Base-by-base conservation (phyloP, 2,888 invertebrate species). In the Calameuta idolon region DNA sequence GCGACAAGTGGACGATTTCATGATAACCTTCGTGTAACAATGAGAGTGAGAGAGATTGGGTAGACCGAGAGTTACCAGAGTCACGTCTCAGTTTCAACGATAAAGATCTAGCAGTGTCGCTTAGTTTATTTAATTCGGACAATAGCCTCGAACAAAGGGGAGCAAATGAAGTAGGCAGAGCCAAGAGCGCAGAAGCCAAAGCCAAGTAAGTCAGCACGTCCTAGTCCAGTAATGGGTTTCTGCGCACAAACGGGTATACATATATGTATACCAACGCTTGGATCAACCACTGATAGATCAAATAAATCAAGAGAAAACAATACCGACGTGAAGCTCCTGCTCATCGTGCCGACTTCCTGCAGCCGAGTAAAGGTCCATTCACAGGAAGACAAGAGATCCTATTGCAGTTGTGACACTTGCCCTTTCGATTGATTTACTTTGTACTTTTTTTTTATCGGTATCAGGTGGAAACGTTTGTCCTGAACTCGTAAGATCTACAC, bases 141-240 rank as follows among this genome's bases (percentile, higher is more conserved):
- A 75, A 76, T 75, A 77, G 79, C 76, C 73, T 75, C 69, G 68
- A 77, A 76, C 76, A 71, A 81, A 79, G 79, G 80, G 75, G n/a
- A 76, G 74, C 55, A 76, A 80, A 71, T 81, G 85, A 81, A 84
- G 83, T 81, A 83, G 68, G 35, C 34, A 34, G 9, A 34, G 23
- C 76, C 34, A 78, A 23, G 78, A 34, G 34, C 23, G 34, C 12
- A 37, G 31, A 15, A 55, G 3, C 55, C 33, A 69, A 76, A 68
- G 69, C 31, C 71, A 71, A 71, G 71, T 71, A 71, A 31, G 71
- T 71, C 31, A 31, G 71, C 12, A 71, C 71, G 71, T 71, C 31
- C 23, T 71, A 71, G 15, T 71, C 12, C 34, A 34, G 71, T 71
- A 71, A 71, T 71, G 71, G 55, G 71, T 31, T 71, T 34, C 71